Percentiles rank a stretch among this genome's conserved stretches.
phyloP scores from a whole-genome alignment of 1,140 invertebrate species.

The Lethocerus indicus region DNA sequence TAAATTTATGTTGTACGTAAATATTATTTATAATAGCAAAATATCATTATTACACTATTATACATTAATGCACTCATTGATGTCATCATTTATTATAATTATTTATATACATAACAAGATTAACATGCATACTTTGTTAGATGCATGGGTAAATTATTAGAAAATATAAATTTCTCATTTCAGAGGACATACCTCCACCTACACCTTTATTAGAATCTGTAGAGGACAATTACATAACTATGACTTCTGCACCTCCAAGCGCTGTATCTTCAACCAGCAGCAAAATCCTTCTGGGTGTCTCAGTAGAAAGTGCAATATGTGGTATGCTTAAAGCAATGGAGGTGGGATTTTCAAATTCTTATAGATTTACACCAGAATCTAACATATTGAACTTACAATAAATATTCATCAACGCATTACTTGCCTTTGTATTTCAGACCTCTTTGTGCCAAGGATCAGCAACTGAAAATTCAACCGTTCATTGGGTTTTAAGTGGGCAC shows the following conservation, averaged over 20 bases:
- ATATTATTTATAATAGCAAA: too few relatives aligned
- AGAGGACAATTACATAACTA: conserved; percentile 32
- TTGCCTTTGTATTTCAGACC: conserved; percentile 15
- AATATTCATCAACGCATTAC: background rate
- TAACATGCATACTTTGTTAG: too few relatives aligned
- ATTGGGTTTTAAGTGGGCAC: conserved; percentile 21
- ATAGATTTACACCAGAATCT: too few relatives aligned
- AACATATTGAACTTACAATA: too few relatives aligned
- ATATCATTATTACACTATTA: too few relatives aligned
- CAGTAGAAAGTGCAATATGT: conserved; percentile 30
- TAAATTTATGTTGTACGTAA: background rate
- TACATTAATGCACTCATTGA: too few relatives aligned
- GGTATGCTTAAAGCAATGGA: conserved; percentile 29
- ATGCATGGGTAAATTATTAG: background rate
- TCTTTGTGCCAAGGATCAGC: conserved; percentile 17
- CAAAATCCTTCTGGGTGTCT: conserved; percentile 25
- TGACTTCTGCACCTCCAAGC: conserved; percentile 28
- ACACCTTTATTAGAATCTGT: conserved; percentile 21
- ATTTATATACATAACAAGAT: too few relatives aligned
- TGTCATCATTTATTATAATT: too few relatives aligned
- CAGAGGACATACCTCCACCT: conserved; percentile 24
- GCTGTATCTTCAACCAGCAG: conserved; percentile 21
- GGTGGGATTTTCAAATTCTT: too few relatives aligned
- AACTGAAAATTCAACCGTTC: conserved; percentile 18
- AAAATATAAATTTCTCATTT: conserved; percentile 8